Evolutionary conservation across 2,113 vertebrate genomes (phyloP), one percentile per base, ranked within the genome.

Genomic region (Lepidothrix coronata): DNA sequence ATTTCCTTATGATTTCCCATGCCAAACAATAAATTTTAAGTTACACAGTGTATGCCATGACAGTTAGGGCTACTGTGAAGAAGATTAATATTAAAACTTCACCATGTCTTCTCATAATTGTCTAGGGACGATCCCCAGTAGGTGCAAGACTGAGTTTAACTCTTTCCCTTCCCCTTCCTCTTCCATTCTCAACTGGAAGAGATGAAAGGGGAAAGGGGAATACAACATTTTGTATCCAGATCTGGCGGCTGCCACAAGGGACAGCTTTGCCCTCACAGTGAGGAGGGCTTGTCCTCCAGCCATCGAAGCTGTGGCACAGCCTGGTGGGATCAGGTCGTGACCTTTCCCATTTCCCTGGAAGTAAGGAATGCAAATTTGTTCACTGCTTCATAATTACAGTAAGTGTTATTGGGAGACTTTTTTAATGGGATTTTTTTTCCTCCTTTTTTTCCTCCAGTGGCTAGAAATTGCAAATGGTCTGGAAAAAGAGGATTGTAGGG

Each of bases 1-100:
- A 96, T 97, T 96, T 97, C 95, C 94, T 93, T 94, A 96, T 94
- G 72, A 93, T 97, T 97, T 97, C 95, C 93, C 82, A 84, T 93
- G 88, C 95, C 95, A 90, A 95, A 96, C 85, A 94, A 93, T 91
- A 93, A 92, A 88, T 85, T 73, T 9, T 61, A 37, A 85, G 54
- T 78, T 84, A 61, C 28, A 25, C 43, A 13, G 25, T 43, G 20
- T 52, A 58, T 68, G 73, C 80, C 66, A 65, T 68, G 37, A 84
- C 79, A 91, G 62, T 21, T 37, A 35, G 61, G 30, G 19, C 61
- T 93, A 41, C 65, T 51, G 72, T 4, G 5, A 74, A 67, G 61
- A 81, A 28, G 51, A 89, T 84, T 78, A 65, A 61, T 48, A 24
- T 37, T 44, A 73, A 63, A 93, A 71, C 22, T 89, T 88, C 70